Conservation (phyloP, 2,113 vertebrate genomes). For the Xerus inauris region DNA sequence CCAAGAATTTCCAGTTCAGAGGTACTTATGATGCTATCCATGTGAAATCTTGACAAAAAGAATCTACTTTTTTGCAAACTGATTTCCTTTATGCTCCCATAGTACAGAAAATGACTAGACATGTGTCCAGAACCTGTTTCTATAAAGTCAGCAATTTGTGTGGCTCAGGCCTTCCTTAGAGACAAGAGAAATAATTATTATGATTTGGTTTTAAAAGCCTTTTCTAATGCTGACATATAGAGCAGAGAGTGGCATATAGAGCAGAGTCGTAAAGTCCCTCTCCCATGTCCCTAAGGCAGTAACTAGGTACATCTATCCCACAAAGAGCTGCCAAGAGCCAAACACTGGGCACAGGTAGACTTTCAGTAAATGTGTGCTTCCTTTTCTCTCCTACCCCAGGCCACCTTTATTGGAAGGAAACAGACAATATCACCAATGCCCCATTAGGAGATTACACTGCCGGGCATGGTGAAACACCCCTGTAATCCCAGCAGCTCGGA, state of each 20-base stretch:
- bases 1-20: slow-evolving; percentile 13
- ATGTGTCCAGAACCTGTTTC: neutral
- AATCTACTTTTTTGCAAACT: neutral
- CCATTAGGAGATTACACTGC: neutral
- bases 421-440: neutral
- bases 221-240: neutral
- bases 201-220: neutral
- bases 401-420: neutral
- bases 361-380: neutral
- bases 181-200: neutral
- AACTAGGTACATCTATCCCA: neutral
- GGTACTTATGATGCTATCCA: neutral
- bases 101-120: neutral
- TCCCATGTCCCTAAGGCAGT: neutral
- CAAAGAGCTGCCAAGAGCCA: slow-evolving; percentile 10
- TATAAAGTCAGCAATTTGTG: neutral
- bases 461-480: too few species aligned
- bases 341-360: neutral
- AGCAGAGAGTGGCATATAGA: neutral
- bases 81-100: neutral
- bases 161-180: neutral
- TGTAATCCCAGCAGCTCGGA: too few species aligned
- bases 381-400: neutral
- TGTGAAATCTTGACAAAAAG: neutral
- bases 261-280: neutral